These are phyloP conservation scores for Sebastes diaconus DNA, from an alignment of 2,797 vertebrate species.

Conservation along the genomic window DNA sequence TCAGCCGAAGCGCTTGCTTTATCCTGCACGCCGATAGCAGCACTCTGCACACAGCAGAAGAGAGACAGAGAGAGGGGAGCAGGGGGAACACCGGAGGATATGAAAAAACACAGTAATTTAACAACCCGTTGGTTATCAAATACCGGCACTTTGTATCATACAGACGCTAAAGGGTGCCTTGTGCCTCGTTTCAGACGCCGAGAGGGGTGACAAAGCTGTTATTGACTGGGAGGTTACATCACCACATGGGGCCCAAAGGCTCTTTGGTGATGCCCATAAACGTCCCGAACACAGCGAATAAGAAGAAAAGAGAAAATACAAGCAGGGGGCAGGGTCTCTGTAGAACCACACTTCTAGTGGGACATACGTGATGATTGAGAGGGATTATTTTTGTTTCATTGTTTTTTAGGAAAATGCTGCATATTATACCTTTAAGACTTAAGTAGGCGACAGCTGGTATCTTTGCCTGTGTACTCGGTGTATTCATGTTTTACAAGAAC, in stretches of 20 bases:
- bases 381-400: too few relatives aligned
- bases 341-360: too few relatives aligned
- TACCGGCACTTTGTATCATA: not conserved
- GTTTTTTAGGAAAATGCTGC: not conserved
- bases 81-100: not conserved
- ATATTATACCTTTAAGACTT: not conserved
- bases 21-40: not conserved
- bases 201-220: not conserved
- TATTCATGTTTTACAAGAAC: not conserved
- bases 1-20: not conserved
- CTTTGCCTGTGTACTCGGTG: not conserved
- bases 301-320: too few relatives aligned
- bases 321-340: too few relatives aligned
- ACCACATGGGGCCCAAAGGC: too few relatives aligned
- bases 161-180: not conserved
- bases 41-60: not conserved
- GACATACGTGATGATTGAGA: too few relatives aligned
- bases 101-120: not conserved
- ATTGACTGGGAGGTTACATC: not conserved
- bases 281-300: too few relatives aligned
- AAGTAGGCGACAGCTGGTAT: not conserved
- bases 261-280: too few relatives aligned
- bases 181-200: not conserved
- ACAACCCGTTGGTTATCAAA: not conserved
- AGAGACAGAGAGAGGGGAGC: too few relatives aligned